phyloP scores from a whole-genome alignment of 2,888 invertebrate species.

The Anaspis maculata region DNA sequence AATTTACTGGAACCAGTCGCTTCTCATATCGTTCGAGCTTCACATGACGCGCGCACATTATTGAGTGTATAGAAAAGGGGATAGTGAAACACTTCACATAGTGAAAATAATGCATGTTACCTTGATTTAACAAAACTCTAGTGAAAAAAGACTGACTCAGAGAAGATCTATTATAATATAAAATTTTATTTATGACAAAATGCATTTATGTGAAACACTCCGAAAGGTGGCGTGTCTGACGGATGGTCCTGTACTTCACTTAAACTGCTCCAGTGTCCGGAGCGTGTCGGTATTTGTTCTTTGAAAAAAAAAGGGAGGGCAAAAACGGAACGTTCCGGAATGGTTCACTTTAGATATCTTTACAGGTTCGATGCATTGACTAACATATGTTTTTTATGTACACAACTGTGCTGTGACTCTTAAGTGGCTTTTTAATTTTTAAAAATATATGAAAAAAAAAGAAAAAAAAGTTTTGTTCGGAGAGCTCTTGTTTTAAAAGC shows the following conservation, averaged over 20 bases:
- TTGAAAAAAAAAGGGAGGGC: no score
- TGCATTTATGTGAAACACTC: no score
- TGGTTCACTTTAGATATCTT: slow-evolving; percentile 18
- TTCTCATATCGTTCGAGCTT: no score
- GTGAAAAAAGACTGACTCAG: slow-evolving; percentile 29
- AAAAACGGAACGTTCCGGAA: slow-evolving; percentile 7
- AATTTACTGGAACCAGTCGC: no score
- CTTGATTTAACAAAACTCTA: slow-evolving; percentile 3
- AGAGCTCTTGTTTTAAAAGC: slow-evolving; percentile 36
- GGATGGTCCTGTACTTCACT: slow-evolving; percentile 12
- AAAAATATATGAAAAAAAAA: slow-evolving; percentile 34
- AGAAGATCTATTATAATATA: slow-evolving; percentile 8
- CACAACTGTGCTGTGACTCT: slow-evolving; percentile 51
- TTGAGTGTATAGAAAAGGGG: no score
- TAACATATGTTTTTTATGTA: slow-evolving; percentile 43
- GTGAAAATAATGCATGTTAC: neutral
- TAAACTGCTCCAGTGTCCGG: slow-evolving; percentile 12
- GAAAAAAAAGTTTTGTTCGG: slow-evolving; percentile 34
- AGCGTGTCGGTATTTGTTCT: slow-evolving; percentile 1
- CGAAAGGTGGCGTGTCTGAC: no score
- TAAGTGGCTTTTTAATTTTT: slow-evolving; percentile 50
- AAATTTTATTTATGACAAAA: slow-evolving; percentile 7
- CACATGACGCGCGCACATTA: no score
- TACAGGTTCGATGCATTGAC: slow-evolving; percentile 29
- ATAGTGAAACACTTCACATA: slow-evolving; percentile 6